Evolutionary conservation across 2,113 vertebrate genomes (phyloP).

Genomic region (Anthoscopus minutus): DNA sequence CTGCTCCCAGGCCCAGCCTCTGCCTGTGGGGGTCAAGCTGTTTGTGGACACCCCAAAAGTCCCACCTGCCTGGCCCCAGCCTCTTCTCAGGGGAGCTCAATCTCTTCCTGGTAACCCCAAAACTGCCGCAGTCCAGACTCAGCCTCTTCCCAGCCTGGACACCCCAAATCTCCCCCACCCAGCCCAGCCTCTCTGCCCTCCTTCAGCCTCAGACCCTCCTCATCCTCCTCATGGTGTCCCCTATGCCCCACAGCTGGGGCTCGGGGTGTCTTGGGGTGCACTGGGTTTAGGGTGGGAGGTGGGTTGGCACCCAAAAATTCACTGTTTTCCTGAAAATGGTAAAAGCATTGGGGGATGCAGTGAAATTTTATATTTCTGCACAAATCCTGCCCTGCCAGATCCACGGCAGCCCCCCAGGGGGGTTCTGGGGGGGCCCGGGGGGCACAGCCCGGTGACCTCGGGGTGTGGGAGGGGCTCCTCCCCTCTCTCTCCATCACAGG

Average conservation of each 20-base stretch:
- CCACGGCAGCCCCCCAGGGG: background rate
- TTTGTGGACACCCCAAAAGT: no score
- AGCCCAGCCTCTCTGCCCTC: background rate
- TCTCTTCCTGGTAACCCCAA: background rate
- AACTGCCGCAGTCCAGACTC: background rate
- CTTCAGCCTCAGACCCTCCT: background rate
- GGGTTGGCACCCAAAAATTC: background rate
- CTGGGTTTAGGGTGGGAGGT: rapidly evolving
- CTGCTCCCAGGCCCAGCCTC: background rate
- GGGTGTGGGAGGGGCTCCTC: background rate
- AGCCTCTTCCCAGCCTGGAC: background rate
- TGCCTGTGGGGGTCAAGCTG: background rate
- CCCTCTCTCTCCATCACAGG: constrained; percentile 65
- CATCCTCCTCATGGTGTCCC: background rate
- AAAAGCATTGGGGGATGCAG: rapidly evolving
- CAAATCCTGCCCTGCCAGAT: rapidly evolving
- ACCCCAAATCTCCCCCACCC: background rate
- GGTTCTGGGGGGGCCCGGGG: rapidly evolving
- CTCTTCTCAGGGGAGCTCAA: background rate
- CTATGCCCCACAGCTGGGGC: background rate
- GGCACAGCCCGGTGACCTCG: background rate
- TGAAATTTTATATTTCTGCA: rapidly evolving
- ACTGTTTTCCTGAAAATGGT: rapidly evolving
- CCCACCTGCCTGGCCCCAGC: background rate
- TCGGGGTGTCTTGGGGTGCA: background rate